Conservation (phyloP, 2,888 invertebrate species). For the Aporophyla nigra region DNA sequence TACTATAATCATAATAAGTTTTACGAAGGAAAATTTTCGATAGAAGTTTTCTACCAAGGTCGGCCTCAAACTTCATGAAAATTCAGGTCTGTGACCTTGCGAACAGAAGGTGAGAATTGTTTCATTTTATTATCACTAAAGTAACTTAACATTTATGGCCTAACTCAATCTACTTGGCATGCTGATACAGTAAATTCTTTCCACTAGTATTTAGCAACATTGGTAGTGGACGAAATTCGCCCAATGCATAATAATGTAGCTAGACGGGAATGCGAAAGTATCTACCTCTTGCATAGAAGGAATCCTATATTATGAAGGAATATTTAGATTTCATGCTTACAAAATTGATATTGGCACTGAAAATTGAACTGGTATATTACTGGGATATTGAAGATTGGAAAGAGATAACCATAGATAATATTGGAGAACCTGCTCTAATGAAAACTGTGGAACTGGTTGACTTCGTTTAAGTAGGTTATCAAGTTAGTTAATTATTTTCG, state of each 20-base stretch:
- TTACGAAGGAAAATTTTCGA: background rate
- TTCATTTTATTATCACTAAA: slow-evolving; percentile 28
- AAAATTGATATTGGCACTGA: slow-evolving; percentile 41
- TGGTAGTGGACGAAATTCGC: slow-evolving; percentile 55
- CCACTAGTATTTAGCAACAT: slow-evolving; percentile 40
- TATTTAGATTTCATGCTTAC: slow-evolving; percentile 43
- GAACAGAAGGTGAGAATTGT: slow-evolving; percentile 10
- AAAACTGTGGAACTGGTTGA: background rate
- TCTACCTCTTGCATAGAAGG: slow-evolving; percentile 14
- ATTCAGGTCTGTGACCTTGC: slow-evolving; percentile 26
- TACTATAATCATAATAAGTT: background rate
- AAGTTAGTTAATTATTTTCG: background rate
- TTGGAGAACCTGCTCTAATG: background rate
- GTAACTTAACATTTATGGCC: slow-evolving; percentile 22
- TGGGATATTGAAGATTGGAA: slow-evolving; percentile 16
- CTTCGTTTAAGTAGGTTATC: background rate
- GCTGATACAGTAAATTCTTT: slow-evolving; percentile 44
- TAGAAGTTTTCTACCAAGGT: slow-evolving; percentile 22
- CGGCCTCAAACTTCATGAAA: slow-evolving; percentile 31
- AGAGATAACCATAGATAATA: background rate
- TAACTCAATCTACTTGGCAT: slow-evolving; percentile 34
- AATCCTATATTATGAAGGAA: slow-evolving; percentile 19
- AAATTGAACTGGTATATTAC: slow-evolving; percentile 16
- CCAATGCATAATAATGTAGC: slow-evolving; percentile 77
- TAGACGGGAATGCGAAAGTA: slow-evolving; percentile 67